Percentiles rank a stretch among this genome's conserved stretches.
phyloP scores from a whole-genome alignment of 1,140 invertebrate genomes.

The Eupeodes corollae region DNA sequence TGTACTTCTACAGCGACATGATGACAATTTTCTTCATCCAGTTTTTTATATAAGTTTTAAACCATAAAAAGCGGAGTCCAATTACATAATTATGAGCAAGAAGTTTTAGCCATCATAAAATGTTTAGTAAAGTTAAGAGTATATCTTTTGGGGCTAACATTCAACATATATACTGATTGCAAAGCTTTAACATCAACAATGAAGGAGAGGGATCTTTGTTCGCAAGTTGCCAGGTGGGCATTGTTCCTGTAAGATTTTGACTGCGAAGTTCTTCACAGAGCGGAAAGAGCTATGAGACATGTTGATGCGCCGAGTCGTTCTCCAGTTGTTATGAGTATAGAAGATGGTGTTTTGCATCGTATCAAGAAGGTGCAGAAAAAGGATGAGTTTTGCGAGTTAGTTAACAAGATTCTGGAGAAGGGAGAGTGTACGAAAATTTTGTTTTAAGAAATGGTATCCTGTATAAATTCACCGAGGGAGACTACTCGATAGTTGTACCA shows the following conservation, averaged over 20 bases:
- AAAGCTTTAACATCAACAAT: conserved; percentile 6
- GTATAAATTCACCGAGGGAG: conserved; percentile 12
- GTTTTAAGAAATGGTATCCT: conserved; percentile 17
- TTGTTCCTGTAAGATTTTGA: conserved; percentile 15
- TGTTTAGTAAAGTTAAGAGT: neutral
- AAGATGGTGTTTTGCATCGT: conserved; percentile 1
- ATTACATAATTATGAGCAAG: neutral
- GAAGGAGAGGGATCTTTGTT: conserved; percentile 13
- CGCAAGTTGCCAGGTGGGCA: conserved; percentile 18
- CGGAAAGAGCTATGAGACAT: conserved; percentile 19
- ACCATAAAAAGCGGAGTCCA: neutral
- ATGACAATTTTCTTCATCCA: neutral
- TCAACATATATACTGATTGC: neutral
- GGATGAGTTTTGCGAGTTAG: neutral
- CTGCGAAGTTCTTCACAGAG: conserved; percentile 13
- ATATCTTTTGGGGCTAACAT: neutral
- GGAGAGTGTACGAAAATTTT: conserved; percentile 1
- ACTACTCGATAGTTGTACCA: conserved; percentile 20
- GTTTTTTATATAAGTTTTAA: conserved; percentile 1
- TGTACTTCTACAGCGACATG: conserved; percentile 13
- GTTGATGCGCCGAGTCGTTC: conserved; percentile 23
- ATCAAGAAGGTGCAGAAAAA: conserved; percentile 10
- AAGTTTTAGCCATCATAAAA: neutral
- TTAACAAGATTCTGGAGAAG: neutral
- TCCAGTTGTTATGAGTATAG: conserved; percentile 4